Base-by-base conservation (phyloP, 2,888 invertebrate species). In the Dynastes grantii region DNA sequence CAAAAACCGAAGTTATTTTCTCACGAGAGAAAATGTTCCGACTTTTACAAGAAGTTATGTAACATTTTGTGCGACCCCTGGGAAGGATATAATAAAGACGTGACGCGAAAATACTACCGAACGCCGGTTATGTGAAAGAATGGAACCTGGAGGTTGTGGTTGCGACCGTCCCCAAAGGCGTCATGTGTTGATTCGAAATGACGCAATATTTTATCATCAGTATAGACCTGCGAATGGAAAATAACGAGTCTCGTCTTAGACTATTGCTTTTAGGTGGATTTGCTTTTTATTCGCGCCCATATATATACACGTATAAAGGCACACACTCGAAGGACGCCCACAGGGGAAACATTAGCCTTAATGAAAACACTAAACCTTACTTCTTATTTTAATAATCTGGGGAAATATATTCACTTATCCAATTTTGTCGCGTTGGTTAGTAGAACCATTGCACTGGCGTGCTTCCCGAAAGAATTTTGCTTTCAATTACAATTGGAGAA, bases 11-110 rank as follows among this genome's bases (percentile, higher is more conserved):
- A 86, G 81, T 85, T 85, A 81, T 82, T 83, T 84, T 84, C 85
- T 84, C 83, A 58, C 80, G 83, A 84, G 79, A 79, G 79, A 61
- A 75, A 70, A 70, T 86, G 88, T 87, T 86, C 85, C 85, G 87
- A 88, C 88, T 88, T 88, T 88, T 88, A 89, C 88, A 87, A 88
- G 88, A 88, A 89, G 88, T 89, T 89, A 89, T 89, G 89, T 89
- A 88, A 88, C 89, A 86, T 88, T 89, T 88, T 88, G 88, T 87
- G 85, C 84, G 84, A 83, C 88, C 87, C 88, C 80, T 82, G 88
- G 89, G 89, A 88, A 84, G 87, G 86, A 88, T 89, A 89, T 89
- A 89, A 89, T 89, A 88, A 89, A 88, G 88, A 89, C 89, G 88
- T 89, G 89, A 89, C 88, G 87, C 85, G 88, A 87, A 88, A 88